Evolutionary conservation across 23 tunicate genomes (phyloP).

Genomic region (Halocynthia aurantium): DNA sequence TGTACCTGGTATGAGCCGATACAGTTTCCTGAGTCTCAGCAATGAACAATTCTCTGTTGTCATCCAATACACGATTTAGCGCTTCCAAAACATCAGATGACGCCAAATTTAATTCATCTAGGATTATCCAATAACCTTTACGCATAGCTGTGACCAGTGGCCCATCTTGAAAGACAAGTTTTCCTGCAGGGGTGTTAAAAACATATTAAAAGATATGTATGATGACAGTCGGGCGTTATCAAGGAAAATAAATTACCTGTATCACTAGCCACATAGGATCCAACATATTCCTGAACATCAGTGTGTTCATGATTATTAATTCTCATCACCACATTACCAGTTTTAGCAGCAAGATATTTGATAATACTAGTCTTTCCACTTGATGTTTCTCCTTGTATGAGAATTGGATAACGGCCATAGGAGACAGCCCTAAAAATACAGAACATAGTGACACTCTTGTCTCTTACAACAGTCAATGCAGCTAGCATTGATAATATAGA

Average conservation of each 20-base stretch:
- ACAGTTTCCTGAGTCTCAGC: constrained; percentile 91
- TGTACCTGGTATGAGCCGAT: constrained; percentile 86
- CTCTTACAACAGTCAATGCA: no score
- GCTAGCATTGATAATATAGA: no score
- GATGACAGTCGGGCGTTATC: background rate
- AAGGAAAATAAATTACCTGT: constrained; percentile 27
- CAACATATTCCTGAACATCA: constrained; percentile 95
- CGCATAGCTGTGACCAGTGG: constrained; percentile 98
- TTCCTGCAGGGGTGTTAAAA: constrained; percentile 14
- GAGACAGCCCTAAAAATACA: constrained; percentile 62
- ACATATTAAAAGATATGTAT: background rate
- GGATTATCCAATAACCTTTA: constrained; percentile 88
- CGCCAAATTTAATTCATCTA: constrained; percentile 96
- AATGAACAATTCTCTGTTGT: constrained; percentile 93
- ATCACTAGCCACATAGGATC: constrained; percentile 52
- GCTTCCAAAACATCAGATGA: constrained; percentile 97
- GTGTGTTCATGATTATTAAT: constrained; percentile 98
- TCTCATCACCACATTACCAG: constrained; percentile 81
- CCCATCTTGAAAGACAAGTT: constrained; percentile 87
- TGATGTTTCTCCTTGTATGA: constrained; percentile 96
- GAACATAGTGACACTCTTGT: background rate
- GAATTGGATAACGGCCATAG: constrained; percentile 81
- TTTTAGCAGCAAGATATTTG: constrained; percentile 46
- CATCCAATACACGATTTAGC: constrained; percentile 94
- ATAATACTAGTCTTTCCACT: constrained; percentile 95